Evolutionary conservation across 2,888 invertebrate species (phyloP), one percentile per base, ranked within the genome.

Genomic region (Lasioglossum lativentre): DNA sequence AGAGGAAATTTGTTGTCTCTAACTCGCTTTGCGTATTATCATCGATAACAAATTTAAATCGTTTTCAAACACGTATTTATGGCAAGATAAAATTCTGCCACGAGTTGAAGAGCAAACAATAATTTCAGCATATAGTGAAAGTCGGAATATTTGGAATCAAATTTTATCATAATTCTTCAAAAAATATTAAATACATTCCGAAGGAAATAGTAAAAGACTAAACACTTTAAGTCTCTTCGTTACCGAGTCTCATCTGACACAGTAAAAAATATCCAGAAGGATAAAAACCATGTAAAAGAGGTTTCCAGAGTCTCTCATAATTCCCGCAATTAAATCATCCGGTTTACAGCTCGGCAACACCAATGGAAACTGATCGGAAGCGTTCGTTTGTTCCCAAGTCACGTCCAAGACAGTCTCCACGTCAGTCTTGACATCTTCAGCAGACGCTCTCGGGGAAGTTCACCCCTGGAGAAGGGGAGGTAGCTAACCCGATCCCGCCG

Each of bases 361-460:
- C 42, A 68, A 68, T 68, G 23, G 68, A 40, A 68, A 68, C 42
- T n/a, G 63, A 38, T 72, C 56, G 45, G 56, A 78, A 75, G 42
- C 45, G 56, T 73, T 66, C 47, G 40, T 72, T 59, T 71, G 30
- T 66, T 42, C 70, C 27, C 19, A 56, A 42, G 66, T 70, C 59
- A 63, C 45, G 70, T 81, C 72, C 68, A 82, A 84, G 47, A 73
- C 72, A 63, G 38, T 71, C 83, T 81, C 78, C 63, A 75, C 34
- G 82, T 83, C 83, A 71, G 72, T 77, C 74, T 80, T 76, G 85
- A 79, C 85, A 81, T 88, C 77, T 79, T 73, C 76, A 68, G 59
- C 78, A 81, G 88, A 87, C 87, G 34, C 80, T 68, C 87, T 56
- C 76, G 40, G 30, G n/a, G 59, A 88, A 88, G 84, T 87, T 87